Percentiles rank a stretch among this genome's conserved stretches.
Conservation (phyloP, 2,888 invertebrate species). For the Amphipyra tragopoginis region DNA sequence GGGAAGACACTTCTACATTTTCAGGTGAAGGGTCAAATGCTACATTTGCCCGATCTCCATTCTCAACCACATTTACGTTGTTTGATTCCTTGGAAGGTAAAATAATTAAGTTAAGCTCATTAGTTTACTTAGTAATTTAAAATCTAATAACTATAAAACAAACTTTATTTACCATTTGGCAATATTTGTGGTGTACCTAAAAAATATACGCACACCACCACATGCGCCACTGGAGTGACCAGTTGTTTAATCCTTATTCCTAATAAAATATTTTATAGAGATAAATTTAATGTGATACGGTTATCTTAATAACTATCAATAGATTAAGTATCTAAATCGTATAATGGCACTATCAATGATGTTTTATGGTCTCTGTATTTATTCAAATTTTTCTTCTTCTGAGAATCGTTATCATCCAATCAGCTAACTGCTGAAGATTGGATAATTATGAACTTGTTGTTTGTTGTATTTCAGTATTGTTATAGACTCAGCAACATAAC, state of each 20-base stretch:
- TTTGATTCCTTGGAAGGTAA: slow-evolving; percentile 52
- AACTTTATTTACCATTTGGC: slow-evolving; percentile 50
- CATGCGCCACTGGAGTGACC: slow-evolving; percentile 56
- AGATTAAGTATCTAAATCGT: slow-evolving; percentile 47
- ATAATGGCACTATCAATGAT: slow-evolving; percentile 20
- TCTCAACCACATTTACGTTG: slow-evolving; percentile 55
- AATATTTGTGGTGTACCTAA: slow-evolving; percentile 14
- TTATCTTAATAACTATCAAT: slow-evolving; percentile 45
- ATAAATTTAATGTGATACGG: slow-evolving; percentile 52
- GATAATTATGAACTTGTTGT: too few relatives aligned
- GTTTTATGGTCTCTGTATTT: not conserved
- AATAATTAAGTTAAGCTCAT: not conserved
- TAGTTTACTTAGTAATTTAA: not conserved
- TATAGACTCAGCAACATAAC: too few relatives aligned
- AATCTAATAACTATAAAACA: not conserved
- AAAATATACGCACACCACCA: slow-evolving; percentile 44
- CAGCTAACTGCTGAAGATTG: too few relatives aligned
- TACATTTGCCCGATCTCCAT: slow-evolving; percentile 59
- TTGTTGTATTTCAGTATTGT: too few relatives aligned
- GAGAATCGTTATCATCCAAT: too few relatives aligned
- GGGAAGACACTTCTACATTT: slow-evolving; percentile 30
- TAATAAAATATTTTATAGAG: slow-evolving; percentile 45
- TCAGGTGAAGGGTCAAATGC: slow-evolving; percentile 65
- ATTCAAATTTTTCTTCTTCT: not conserved
- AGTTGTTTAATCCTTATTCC: slow-evolving; percentile 25